Conservation (phyloP, 2,113 vertebrate species). For the Galeopterus variegatus region DNA sequence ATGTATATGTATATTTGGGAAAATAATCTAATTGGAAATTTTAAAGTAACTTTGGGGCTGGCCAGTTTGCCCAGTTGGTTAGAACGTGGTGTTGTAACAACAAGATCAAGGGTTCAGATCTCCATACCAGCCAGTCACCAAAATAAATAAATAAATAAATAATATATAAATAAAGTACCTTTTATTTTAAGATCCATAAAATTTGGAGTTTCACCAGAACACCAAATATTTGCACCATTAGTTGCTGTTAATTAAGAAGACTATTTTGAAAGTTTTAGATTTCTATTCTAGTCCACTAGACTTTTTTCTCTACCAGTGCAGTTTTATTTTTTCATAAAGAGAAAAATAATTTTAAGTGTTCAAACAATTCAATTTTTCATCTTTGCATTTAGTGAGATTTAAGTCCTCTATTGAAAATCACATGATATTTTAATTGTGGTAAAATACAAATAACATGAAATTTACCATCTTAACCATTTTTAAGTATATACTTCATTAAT, state of each 20-base stretch:
- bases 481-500: background rate
- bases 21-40: slow-evolving; percentile 7
- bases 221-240: background rate
- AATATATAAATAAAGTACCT: background rate
- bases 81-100: too few species aligned
- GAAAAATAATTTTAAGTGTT: background rate
- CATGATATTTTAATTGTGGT: background rate
- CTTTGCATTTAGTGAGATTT: slow-evolving; percentile 45
- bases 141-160: too few species aligned
- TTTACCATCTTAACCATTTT: background rate
- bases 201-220: background rate
- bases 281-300: background rate
- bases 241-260: background rate
- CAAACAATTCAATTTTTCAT: background rate
- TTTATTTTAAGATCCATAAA: slow-evolving; percentile 45
- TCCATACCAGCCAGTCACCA: too few species aligned
- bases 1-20: background rate
- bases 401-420: slow-evolving; percentile 34
- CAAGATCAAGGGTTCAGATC: too few species aligned
- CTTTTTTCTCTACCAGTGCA: background rate
- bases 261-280: background rate
- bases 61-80: too few species aligned
- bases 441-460: background rate
- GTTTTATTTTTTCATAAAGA: background rate
- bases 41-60: background rate